Evolutionary conservation across 2,797 vertebrate species (phyloP).

Genomic region (Falco novaeseelandiae): DNA sequence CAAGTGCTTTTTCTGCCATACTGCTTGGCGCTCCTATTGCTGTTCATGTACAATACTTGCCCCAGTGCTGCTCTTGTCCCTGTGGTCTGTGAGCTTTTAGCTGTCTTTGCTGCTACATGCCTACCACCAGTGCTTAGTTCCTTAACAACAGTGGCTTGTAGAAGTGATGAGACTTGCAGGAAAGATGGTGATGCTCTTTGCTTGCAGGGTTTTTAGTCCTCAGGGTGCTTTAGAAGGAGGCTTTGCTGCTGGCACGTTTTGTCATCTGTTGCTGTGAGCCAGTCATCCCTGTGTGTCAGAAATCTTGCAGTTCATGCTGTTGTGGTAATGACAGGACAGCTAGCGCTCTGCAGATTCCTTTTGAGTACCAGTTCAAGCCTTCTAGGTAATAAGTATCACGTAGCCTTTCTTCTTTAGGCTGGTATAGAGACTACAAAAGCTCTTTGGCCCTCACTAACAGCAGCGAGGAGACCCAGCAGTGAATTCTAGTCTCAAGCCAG

Average conservation of each 20-base stretch:
- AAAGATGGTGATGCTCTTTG: not conserved
- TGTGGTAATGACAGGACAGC: not conserved
- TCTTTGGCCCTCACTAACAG: not conserved
- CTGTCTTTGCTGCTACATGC: not conserved
- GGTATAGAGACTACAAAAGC: not conserved
- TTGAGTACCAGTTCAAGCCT: not conserved
- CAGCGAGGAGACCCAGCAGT: not conserved
- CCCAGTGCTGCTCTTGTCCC: not conserved
- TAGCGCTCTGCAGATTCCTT: not conserved
- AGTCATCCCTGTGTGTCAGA: not conserved
- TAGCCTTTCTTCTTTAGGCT: not conserved
- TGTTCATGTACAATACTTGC: not conserved
- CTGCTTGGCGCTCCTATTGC: not conserved
- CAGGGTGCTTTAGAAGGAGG: not conserved
- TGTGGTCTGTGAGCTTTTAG: not conserved
- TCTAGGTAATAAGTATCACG: fast-evolving
- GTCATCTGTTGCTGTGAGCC: not conserved
- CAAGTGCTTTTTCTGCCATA: not conserved
- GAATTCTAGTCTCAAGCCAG: not conserved
- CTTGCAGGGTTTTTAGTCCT: not conserved
- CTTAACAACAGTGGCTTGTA: not conserved
- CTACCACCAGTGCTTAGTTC: not conserved
- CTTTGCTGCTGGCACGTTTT: not conserved
- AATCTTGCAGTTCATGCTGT: not conserved
- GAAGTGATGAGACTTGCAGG: not conserved